Conservation (phyloP, 1,140 invertebrate species). For the Pteromalus puparum region DNA sequence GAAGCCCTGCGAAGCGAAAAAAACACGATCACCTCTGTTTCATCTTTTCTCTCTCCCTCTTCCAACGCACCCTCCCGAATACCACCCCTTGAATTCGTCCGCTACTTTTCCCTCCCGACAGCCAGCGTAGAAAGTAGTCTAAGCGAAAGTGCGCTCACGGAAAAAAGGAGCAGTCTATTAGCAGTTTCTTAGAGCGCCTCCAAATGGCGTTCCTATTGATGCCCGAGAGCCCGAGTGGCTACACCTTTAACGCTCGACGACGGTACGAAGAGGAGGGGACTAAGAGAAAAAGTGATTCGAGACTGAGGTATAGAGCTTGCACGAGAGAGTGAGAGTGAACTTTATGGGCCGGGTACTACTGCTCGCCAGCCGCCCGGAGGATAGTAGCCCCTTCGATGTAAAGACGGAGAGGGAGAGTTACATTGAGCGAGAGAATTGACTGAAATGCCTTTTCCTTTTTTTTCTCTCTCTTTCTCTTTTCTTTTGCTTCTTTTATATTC, state of each 20-base stretch:
- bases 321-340: slow-evolving; percentile 55
- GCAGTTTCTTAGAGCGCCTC: slow-evolving; percentile 68
- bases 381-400: slow-evolving; percentile 17
- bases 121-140: background rate
- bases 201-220: slow-evolving; percentile 67
- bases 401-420: slow-evolving; percentile 26
- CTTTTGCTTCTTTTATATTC: background rate
- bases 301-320: slow-evolving; percentile 43
- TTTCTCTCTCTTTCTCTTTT: slow-evolving; percentile 2
- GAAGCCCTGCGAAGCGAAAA: slow-evolving; percentile 17
- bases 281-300: slow-evolving; percentile 41
- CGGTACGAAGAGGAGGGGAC: slow-evolving; percentile 40
- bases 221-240: slow-evolving; percentile 41
- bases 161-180: slow-evolving; percentile 61
- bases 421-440: slow-evolving; percentile 46
- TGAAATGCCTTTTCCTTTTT: slow-evolving; percentile 32
- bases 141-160: slow-evolving; percentile 50
- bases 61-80: slow-evolving; percentile 11
- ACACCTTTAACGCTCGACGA: background rate
- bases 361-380: slow-evolving; percentile 3
- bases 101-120: background rate
- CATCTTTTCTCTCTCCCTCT: slow-evolving; percentile 41
- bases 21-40: slow-evolving; percentile 42
- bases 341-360: slow-evolving; percentile 62
- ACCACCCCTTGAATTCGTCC: slow-evolving; percentile 19